These are phyloP conservation scores for Eupsilia transversa DNA, from an alignment of 2,888 invertebrate genomes.

Conservation along the genomic window DNA sequence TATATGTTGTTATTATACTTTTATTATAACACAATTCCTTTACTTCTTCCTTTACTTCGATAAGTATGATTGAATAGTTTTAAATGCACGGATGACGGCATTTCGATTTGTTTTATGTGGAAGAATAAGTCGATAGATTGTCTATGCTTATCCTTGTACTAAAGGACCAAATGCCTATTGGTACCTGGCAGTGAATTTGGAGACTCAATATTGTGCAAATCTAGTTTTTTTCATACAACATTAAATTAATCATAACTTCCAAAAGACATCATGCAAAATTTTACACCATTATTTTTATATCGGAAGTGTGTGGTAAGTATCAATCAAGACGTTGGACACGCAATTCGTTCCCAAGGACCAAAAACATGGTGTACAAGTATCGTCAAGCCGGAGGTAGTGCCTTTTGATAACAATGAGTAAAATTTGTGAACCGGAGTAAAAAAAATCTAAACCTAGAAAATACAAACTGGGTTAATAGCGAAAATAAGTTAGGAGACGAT, in stretches of 20 bases:
- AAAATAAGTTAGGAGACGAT: neutral
- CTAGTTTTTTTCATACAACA: no score
- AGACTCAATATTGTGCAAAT: neutral
- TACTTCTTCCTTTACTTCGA: slow-evolving; percentile 7
- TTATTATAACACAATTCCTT: slow-evolving; percentile 21
- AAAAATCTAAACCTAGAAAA: neutral
- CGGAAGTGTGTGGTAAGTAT: neutral
- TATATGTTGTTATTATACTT: slow-evolving; percentile 47
- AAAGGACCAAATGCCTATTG: no score
- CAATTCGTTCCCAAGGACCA: neutral
- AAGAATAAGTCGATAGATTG: neutral
- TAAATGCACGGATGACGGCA: neutral
- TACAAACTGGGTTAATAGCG: neutral
- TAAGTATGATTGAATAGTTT: slow-evolving; percentile 9
- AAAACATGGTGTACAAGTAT: neutral
- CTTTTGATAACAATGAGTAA: neutral
- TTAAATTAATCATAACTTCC: no score
- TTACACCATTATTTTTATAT: neutral
- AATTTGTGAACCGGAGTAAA: neutral
- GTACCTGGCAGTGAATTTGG: neutral
- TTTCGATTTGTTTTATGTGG: neutral
- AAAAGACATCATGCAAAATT: neutral
- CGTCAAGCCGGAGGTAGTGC: neutral
- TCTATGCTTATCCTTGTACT: neutral
- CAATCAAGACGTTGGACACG: neutral